phyloP scores from a whole-genome alignment of 2,888 invertebrate genomes.

The Parascotia fuliginaria region DNA sequence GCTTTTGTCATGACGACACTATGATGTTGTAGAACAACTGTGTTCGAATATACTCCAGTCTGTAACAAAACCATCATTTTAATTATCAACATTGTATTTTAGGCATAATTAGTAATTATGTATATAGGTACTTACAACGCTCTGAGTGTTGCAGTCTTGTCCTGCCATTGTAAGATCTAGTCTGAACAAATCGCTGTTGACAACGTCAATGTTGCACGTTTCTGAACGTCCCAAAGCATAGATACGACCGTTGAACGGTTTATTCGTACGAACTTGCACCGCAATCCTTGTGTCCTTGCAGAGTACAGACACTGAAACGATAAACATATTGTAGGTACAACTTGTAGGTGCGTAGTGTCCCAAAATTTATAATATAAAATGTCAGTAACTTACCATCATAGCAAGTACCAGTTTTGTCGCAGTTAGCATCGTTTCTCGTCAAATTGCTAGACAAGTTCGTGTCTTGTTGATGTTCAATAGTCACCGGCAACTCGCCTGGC shows the following conservation, averaged over 20 bases:
- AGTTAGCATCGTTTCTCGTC: constrained; percentile 93
- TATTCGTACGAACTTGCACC: constrained; percentile 96
- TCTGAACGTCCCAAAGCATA: constrained; percentile 97
- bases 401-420: constrained; percentile 97
- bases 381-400: constrained; percentile 91
- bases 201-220: constrained; percentile 97
- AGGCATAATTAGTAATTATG: too few species aligned
- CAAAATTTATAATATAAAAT: not conserved
- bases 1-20: constrained; percentile 98
- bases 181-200: constrained; percentile 96
- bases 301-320: constrained; percentile 92
- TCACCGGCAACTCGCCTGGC: constrained; percentile 88
- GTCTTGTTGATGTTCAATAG: constrained; percentile 92
- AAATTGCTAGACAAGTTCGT: constrained; percentile 88
- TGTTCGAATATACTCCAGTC: constrained; percentile 97
- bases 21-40: constrained; percentile 97
- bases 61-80: constrained; percentile 69
- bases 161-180: constrained; percentile 97
- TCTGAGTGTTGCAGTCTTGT: constrained; percentile 98
- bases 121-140: constrained; percentile 91
- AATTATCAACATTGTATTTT: too few species aligned
- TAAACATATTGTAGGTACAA: too few species aligned
- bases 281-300: constrained; percentile 98
- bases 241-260: constrained; percentile 97
- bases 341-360: too few species aligned